Base-by-base conservation (phyloP, 2,888 invertebrate genomes). In the Microctonus brassicae region DNA sequence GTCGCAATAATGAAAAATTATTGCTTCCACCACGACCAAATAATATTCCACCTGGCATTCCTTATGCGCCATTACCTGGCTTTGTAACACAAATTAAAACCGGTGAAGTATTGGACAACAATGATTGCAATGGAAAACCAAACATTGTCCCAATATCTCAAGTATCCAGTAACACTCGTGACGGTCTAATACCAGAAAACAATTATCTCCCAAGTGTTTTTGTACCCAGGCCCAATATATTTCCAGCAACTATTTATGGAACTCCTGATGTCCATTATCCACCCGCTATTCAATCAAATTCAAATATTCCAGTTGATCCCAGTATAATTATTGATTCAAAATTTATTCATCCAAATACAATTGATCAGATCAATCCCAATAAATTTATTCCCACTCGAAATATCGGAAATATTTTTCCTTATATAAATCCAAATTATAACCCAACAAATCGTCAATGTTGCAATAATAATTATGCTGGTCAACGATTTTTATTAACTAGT, bases 401-500 rank as follows among this genome's bases (percentile, higher is more conserved):
- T 36, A 9, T 53, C 29, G 63, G 26, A 0, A 47, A 47, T 47
- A 47, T 47, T 47, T 47, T 47, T 13, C 72, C 68, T 1, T 36
- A 24, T 33, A 53, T 60, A 3, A 36, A 26, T 24, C 34, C 63
- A 0, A 61, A 24, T 7, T 33, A 29, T 22, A 36, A 39, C 26
- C 62, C 67, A 22, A 33, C 36, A 63, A 22, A 36, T 24, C 58
- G 67, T 6, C 61, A 79, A 22, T 86, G 86, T 42, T 86, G 86
- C 66, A 70, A 65, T 0, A 70, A 71, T 0, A 66, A 71, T 9
- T 80, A 81, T 69, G 77, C 80, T 2, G 57, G 74, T 0, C 74
- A 74, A 10, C 77, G 87, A 68, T 90, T 91, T 78, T 85, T 89
- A 39, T 76, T 92, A 1, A 83, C 89, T 0, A 91, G 90, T 84